Conservation (phyloP, 1,140 invertebrate species). For the Drosophila paulistorum region DNA sequence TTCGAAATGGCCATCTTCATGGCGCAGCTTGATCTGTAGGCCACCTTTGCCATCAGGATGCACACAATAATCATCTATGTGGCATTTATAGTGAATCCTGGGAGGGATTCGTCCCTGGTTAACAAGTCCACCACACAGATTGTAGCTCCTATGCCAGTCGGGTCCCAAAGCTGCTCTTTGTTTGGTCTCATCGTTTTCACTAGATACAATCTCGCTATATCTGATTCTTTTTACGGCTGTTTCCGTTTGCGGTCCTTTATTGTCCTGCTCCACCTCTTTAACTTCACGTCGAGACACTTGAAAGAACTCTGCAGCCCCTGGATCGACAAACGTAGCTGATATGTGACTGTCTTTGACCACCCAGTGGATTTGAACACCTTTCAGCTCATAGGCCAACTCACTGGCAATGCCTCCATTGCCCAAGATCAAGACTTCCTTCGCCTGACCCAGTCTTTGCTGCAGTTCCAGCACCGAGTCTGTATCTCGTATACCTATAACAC, state of each 20-base stretch:
- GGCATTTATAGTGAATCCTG: constrained; percentile 55
- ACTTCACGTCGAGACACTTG: constrained; percentile 74
- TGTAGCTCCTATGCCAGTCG: constrained; percentile 93
- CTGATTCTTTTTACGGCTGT: constrained; percentile 87
- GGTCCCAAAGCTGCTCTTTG: constrained; percentile 95
- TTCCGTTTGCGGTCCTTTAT: neutral
- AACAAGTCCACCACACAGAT: constrained; percentile 84
- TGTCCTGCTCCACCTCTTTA: neutral
- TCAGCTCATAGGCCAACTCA: constrained; percentile 95
- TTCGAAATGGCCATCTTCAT: constrained; percentile 50
- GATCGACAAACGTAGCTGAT: constrained; percentile 96
- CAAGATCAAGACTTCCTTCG: constrained; percentile 91
- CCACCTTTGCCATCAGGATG: neutral
- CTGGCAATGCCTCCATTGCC: constrained; percentile 99
- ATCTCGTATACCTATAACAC: constrained; percentile 94
- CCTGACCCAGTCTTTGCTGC: constrained; percentile 87
- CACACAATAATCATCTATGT: constrained; percentile 30
- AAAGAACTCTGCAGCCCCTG: constrained; percentile 97
- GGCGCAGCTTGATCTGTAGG: constrained; percentile 36
- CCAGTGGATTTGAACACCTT: constrained; percentile 95
- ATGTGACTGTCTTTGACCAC: constrained; percentile 96
- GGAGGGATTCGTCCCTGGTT: constrained; percentile 22
- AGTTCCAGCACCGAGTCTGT: constrained; percentile 96
- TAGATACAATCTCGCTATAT: constrained; percentile 84
- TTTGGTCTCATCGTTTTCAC: constrained; percentile 67